Percentiles rank a stretch among this genome's conserved stretches.
Evolutionary conservation across 2,797 vertebrate species (phyloP).

Genomic region (Mastacembelus armatus): DNA sequence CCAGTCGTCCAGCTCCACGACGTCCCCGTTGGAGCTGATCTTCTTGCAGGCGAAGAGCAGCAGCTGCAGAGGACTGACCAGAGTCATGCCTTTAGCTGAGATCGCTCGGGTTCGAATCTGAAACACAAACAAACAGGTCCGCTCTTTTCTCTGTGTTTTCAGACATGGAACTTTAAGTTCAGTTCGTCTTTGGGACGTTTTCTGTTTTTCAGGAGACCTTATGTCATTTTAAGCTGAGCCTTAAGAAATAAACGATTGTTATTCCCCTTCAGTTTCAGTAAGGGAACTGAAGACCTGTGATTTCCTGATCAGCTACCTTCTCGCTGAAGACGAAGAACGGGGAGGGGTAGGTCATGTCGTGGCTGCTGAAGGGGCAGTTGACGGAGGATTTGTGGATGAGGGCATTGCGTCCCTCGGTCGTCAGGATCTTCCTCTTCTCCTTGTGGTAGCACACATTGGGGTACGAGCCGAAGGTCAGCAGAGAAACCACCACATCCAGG

Average conservation of each 20-base stretch:
- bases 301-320: too few relatives aligned
- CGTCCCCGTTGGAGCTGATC: slow-evolving; percentile 88
- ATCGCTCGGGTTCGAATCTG: slow-evolving; percentile 81
- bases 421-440: slow-evolving; percentile 96
- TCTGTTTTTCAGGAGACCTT: too few relatives aligned
- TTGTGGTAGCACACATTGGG: slow-evolving; percentile 98
- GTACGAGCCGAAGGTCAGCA: slow-evolving; percentile 93
- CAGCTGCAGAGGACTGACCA: slow-evolving; percentile 94
- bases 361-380: slow-evolving; percentile 96
- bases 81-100: slow-evolving; percentile 96
- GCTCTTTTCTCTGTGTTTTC: too few relatives aligned
- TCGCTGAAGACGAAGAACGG: slow-evolving; percentile 97
- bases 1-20: slow-evolving; percentile 83
- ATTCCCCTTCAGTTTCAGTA: too few relatives aligned
- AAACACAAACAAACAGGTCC: slow-evolving; percentile 1
- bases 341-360: slow-evolving; percentile 92
- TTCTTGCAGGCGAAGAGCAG: slow-evolving; percentile 95
- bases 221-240: too few relatives aligned
- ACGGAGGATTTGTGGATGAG: slow-evolving; percentile 98
- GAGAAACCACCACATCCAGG: slow-evolving; percentile 94
- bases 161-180: too few relatives aligned
- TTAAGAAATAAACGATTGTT: too few relatives aligned
- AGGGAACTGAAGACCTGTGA: too few relatives aligned
- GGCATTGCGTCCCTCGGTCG: slow-evolving; percentile 95
- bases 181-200: too few relatives aligned